Base-by-base conservation (phyloP, 2,888 invertebrate genomes). In the Euplexia lucipara region DNA sequence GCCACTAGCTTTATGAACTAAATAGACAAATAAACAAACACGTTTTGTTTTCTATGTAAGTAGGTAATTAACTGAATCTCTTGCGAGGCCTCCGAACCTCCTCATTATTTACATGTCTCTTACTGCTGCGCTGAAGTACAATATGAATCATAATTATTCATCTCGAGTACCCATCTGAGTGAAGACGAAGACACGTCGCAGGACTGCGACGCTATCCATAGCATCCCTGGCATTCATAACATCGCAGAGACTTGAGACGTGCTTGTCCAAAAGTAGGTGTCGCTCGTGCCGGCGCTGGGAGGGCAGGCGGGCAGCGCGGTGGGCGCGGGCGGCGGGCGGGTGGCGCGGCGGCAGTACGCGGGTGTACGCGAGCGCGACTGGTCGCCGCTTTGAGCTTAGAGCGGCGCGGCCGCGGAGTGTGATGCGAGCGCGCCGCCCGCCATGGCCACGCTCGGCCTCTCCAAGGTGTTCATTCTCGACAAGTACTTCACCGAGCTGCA, bases 381-480 rank as follows among this genome's bases (percentile, higher is more conserved):
- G 89, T 87, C 89, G 92, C 87, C 85, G 84, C 82, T 79, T 79
- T 84, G 84, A 85, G 86, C 79, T 78, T 67, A 76, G 79, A 86
- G 91, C 90, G 91, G 90, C 90, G 91, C 90, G 90, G 88, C 88
- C 90, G 88, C 91, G 85, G 88, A 87, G 79, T 91, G 94, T 91
- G 92, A 92, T 92, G 94, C 87, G 86, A 89, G 91, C 92, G 91
- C 91, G 89, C 86, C 90, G 89, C 90, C 90, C 92, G 94, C 91
- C 95, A 98, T 98, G 98, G 98, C 98, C 96, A 98, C 98, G 95
- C 97, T 98, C 96, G 98, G 98, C 96, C 97, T 98, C 88, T 98
- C 98, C 92, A 99, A 99, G 96, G 98, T 98, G 95, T 99, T 98
- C 97, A 99, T 99, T 94, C 97, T 99, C 96, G 99, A 99, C 97